A percentile compares a stretch with the other conserved stretches of the same genome.
These are phyloP conservation scores for Scaptomyza polygonia DNA, from an alignment of 2,888 invertebrate genomes.

Conservation along the genomic window DNA sequence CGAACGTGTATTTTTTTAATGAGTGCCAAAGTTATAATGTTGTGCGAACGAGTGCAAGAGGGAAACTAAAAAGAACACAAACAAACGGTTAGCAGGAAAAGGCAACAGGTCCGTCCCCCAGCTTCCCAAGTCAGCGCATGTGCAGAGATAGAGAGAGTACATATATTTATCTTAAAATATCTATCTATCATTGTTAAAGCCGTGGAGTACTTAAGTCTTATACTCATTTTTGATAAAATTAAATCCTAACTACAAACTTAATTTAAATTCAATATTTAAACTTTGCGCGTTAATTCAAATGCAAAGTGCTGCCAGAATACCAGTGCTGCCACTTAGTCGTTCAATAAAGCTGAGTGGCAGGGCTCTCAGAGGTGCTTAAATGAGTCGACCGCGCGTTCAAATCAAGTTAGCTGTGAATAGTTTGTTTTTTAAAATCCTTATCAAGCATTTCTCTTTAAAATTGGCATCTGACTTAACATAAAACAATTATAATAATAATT, in stretches of 20 bases:
- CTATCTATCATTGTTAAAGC: too few relatives aligned
- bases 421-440: not conserved
- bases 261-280: not conserved
- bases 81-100: slow-evolving; percentile 25
- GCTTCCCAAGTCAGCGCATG: slow-evolving; percentile 88
- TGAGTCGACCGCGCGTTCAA: slow-evolving; percentile 23
- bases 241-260: not conserved
- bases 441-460: not conserved
- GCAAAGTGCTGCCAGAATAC: slow-evolving; percentile 15
- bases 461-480: not conserved
- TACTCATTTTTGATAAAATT: not conserved
- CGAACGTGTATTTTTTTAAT: slow-evolving; percentile 2
- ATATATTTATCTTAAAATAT: too few relatives aligned
- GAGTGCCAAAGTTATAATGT: slow-evolving; percentile 41
- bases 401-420: slow-evolving; percentile 29
- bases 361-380: slow-evolving; percentile 4
- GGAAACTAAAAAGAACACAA: slow-evolving; percentile 55
- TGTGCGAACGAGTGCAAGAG: slow-evolving; percentile 45
- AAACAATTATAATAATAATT: slow-evolving; percentile 1
- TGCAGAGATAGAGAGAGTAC: slow-evolving; percentile 20
- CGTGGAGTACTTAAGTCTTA: not conserved
- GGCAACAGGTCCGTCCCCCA: slow-evolving; percentile 68
- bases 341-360: slow-evolving; percentile 28
- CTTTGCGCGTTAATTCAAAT: slow-evolving; percentile 11
- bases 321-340: not conserved